Evolutionary conservation across 2,113 vertebrate genomes (phyloP).

Genomic region (Cisticola juncidis): DNA sequence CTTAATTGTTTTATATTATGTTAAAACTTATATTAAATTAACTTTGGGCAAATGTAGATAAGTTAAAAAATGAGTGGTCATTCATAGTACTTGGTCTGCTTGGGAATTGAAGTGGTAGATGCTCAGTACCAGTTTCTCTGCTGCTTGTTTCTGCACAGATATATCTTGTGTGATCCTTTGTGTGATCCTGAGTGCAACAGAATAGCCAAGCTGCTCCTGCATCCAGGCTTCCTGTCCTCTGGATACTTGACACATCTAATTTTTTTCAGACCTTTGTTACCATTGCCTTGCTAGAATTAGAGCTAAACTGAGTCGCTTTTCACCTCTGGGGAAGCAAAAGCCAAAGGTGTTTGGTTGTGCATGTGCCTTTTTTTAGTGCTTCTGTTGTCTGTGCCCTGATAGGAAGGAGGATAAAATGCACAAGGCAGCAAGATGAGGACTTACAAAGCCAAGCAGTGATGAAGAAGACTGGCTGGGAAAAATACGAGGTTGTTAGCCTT

Average conservation of each 20-base stretch:
- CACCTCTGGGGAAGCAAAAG: neutral
- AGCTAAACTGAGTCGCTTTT: neutral
- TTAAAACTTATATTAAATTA: neutral
- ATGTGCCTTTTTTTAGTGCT: neutral
- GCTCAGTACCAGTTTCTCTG: neutral
- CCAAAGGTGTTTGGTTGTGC: neutral
- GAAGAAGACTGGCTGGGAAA: neutral
- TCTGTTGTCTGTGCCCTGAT: neutral
- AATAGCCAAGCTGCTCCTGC: neutral
- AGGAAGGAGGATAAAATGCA: neutral
- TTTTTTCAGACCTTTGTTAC: neutral
- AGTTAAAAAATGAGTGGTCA: neutral
- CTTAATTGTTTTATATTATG: neutral
- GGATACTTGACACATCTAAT: neutral
- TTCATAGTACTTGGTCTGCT: neutral
- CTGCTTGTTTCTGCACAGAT: neutral
- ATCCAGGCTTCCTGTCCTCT: neutral
- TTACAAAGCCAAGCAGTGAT: neutral
- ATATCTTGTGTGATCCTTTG: neutral
- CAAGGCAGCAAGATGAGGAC: neutral
- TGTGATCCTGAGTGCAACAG: neutral
- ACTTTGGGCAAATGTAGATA: neutral
- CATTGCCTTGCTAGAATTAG: neutral
- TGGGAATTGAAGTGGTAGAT: neutral
- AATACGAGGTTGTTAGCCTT: neutral